phyloP scores from a whole-genome alignment of 2,113 vertebrate species.

The Probosciger aterrimus region DNA sequence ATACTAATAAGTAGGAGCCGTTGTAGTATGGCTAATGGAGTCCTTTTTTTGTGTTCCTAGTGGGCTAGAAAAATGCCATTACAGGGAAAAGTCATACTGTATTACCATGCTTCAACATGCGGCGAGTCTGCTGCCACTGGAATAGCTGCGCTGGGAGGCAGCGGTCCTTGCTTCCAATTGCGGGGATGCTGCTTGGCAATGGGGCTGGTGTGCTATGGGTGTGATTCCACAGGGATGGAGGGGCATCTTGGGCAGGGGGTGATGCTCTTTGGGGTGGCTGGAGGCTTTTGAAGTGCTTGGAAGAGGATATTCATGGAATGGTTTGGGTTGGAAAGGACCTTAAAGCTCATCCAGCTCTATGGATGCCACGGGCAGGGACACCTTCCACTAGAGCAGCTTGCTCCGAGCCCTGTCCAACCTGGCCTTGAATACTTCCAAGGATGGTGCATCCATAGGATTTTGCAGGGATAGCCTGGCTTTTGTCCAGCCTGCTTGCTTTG shows the following conservation, averaged over 20 bases:
- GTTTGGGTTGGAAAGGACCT: not conserved
- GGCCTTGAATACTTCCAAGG: not conserved
- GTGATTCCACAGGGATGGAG: not conserved
- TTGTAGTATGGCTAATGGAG: constrained; percentile 78
- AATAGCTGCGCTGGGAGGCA: not conserved
- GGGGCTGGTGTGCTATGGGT: not conserved
- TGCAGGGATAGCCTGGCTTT: not conserved
- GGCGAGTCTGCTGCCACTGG: not conserved
- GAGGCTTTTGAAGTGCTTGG: rapidly evolving
- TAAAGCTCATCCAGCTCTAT: not conserved
- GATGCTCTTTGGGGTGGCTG: not conserved
- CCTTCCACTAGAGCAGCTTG: not conserved
- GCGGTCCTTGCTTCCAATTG: not conserved
- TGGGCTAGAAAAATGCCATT: constrained; percentile 80
- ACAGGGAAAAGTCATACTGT: constrained; percentile 68
- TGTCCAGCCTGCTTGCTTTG: not conserved
- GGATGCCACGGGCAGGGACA: not conserved
- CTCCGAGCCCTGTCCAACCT: not conserved
- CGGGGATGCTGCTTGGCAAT: not conserved
- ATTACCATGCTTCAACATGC: constrained; percentile 51
- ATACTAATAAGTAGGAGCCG: constrained; percentile 80
- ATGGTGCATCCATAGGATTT: not conserved
- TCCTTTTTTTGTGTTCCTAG: constrained; percentile 61
- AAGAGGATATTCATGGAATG: not conserved
- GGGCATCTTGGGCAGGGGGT: rapidly evolving